Percentiles rank a stretch among this genome's conserved stretches.
phyloP scores from a whole-genome alignment of 1,140 invertebrate species.

The Drosophila athabasca region DNA sequence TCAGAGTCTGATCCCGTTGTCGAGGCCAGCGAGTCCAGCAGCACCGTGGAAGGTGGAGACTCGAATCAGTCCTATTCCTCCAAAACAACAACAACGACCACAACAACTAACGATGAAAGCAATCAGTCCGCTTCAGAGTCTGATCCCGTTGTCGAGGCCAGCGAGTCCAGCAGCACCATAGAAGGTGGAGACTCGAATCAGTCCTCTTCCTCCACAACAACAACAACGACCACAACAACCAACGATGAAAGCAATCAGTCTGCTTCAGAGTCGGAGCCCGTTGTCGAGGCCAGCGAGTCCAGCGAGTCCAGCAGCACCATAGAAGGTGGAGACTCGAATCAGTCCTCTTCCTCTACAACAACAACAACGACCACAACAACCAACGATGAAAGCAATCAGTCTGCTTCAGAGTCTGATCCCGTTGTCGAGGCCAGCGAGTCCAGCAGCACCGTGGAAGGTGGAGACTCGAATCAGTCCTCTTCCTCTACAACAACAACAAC shows the following conservation, averaged over 20 bases:
- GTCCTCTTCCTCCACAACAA: slow-evolving; percentile 7
- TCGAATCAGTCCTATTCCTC: too few species aligned
- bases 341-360: slow-evolving; percentile 1
- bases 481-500: slow-evolving; percentile 3
- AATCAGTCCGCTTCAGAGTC: too few species aligned
- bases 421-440: not conserved
- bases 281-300: not conserved
- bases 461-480: not conserved
- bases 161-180: not conserved
- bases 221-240: not conserved
- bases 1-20: too few species aligned
- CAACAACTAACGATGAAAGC: too few species aligned
- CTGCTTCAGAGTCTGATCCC: not conserved
- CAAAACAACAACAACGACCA: too few species aligned
- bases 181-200: not conserved
- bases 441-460: not conserved
- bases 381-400: not conserved
- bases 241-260: too few species aligned
- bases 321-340: not conserved
- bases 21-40: too few species aligned
- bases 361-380: slow-evolving; percentile 9
- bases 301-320: not conserved
- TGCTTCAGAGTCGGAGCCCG: not conserved
- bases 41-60: too few species aligned
- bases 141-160: not conserved